Conservation (phyloP, 2,888 invertebrate genomes). For the Loripinus fragilis region DNA sequence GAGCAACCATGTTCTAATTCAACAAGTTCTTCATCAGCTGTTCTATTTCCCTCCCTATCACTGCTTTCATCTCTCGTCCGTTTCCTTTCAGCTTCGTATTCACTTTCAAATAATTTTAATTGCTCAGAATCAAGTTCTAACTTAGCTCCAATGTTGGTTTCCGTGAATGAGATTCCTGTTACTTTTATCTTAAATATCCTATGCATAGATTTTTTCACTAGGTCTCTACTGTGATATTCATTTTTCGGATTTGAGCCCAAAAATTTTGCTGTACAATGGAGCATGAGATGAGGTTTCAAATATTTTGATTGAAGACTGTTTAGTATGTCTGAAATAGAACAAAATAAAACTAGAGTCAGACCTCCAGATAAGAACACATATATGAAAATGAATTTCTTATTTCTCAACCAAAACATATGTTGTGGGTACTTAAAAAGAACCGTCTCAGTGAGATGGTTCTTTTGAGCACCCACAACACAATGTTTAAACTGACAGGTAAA, state of each 20-base stretch:
- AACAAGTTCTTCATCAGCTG: neutral
- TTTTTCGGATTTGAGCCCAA: slow-evolving; percentile 62
- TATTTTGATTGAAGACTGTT: slow-evolving; percentile 35
- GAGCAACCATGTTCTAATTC: slow-evolving; percentile 57
- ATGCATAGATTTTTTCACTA: slow-evolving; percentile 71
- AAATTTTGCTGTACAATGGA: slow-evolving; percentile 81
- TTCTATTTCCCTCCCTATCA: neutral
- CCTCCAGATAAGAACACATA: too few species aligned
- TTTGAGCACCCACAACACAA: too few species aligned
- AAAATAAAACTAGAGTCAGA: too few species aligned
- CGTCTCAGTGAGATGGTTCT: too few species aligned
- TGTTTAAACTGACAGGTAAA: too few species aligned
- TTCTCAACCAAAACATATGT: too few species aligned
- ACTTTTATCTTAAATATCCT: slow-evolving; percentile 69
- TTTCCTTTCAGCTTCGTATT: slow-evolving; percentile 57
- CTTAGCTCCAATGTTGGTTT: slow-evolving; percentile 79
- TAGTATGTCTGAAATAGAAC: neutral
- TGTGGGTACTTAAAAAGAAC: too few species aligned
- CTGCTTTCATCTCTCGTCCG: neutral
- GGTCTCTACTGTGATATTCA: slow-evolving; percentile 65
- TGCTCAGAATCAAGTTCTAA: slow-evolving; percentile 73
- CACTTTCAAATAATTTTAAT: slow-evolving; percentile 75
- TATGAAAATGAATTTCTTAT: too few species aligned
- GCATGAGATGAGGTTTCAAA: slow-evolving; percentile 35
- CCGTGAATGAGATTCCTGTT: slow-evolving; percentile 78